Evolutionary conservation across 2,113 vertebrate genomes (phyloP).

Genomic region (Climacteris rufus): DNA sequence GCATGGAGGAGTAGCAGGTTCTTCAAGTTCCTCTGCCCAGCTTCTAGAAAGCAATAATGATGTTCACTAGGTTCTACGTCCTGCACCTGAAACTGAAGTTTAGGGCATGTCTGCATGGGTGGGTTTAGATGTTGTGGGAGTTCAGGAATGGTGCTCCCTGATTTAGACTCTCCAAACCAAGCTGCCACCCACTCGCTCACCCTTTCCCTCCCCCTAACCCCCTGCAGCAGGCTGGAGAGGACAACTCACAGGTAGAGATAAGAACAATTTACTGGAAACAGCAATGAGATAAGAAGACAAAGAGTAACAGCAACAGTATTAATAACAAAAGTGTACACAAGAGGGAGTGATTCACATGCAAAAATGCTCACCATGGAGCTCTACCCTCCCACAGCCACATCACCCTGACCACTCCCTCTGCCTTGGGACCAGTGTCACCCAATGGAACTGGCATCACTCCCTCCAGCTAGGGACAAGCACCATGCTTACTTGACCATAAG

Average conservation of each 20-base stretch:
- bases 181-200: not conserved
- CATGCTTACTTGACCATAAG: not conserved
- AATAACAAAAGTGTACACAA: not conserved
- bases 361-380: not conserved
- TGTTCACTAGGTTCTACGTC: not conserved
- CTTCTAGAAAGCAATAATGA: not conserved
- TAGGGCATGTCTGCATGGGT: fast-evolving
- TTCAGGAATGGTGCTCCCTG: not conserved
- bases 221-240: not conserved
- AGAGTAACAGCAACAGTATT: not conserved
- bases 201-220: not conserved
- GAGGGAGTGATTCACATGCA: not conserved
- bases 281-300: not conserved
- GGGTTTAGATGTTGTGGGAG: not conserved
- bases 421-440: no score
- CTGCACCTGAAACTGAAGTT: not conserved
- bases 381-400: not conserved
- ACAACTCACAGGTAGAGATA: fast-evolving
- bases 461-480: not conserved
- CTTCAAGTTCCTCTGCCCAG: not conserved
- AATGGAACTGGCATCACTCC: fast-evolving
- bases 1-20: not conserved
- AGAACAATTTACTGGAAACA: not conserved
- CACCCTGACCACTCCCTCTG: fast-evolving
- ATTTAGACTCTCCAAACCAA: not conserved